phyloP scores from a whole-genome alignment of 2,888 invertebrate genomes.

The Ichneumoninae sp. region DNA sequence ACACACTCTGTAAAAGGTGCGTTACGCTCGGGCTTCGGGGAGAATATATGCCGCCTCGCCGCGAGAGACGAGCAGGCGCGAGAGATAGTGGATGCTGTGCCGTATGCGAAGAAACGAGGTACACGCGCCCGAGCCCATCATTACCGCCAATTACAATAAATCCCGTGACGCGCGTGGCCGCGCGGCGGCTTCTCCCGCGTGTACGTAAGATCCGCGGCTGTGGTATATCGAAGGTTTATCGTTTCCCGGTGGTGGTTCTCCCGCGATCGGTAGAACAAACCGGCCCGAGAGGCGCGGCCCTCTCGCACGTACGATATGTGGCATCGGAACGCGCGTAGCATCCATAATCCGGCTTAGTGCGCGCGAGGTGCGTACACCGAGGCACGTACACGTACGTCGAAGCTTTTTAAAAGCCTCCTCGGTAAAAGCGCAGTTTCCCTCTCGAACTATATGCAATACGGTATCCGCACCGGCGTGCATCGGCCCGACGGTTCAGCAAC shows the following conservation, averaged over 20 bases:
- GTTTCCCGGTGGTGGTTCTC: conserved; percentile 53
- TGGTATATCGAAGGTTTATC: conserved; percentile 60
- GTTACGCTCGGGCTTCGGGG: conserved; percentile 50
- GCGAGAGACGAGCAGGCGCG: conserved; percentile 50
- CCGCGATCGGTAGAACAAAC: conserved; percentile 56
- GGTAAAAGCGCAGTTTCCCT: conserved; percentile 40
- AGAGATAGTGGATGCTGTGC: conserved; percentile 26
- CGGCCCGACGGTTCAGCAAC: conserved; percentile 12
- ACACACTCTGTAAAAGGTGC: conserved; percentile 61
- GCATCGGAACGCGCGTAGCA: conserved; percentile 48
- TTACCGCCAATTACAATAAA: conserved; percentile 82
- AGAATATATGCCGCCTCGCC: conserved; percentile 12
- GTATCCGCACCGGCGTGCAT: background rate
- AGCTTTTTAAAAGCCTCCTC: conserved; percentile 40
- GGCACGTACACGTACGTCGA: conserved; percentile 40
- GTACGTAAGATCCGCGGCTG: conserved; percentile 58
- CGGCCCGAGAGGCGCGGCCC: conserved; percentile 53
- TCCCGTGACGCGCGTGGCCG: conserved; percentile 75
- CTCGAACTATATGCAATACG: background rate
- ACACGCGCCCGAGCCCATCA: conserved; percentile 76
- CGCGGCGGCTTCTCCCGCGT: background rate
- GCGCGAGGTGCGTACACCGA: conserved; percentile 36
- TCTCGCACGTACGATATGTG: conserved; percentile 49
- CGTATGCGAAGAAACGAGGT: conserved; percentile 58
- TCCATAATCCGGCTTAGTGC: conserved; percentile 57